Conservation (phyloP, 2,888 invertebrate genomes). For the Dryobotodes eremita region DNA sequence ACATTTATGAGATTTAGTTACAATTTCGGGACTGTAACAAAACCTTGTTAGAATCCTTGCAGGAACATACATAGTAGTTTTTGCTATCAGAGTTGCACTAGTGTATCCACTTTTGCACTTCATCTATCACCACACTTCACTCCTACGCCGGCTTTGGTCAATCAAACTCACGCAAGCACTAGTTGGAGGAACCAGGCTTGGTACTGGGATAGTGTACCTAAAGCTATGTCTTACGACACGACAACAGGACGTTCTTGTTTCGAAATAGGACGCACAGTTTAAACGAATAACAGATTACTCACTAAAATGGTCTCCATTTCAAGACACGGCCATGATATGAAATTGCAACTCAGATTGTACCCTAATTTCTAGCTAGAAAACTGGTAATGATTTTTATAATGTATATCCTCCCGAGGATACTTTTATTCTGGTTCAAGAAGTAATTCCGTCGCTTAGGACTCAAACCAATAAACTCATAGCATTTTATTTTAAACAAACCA, state of each 20-base stretch:
- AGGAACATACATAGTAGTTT: slow-evolving; percentile 13
- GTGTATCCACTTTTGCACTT: slow-evolving; percentile 31
- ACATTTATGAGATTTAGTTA: not conserved
- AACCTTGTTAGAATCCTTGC: not conserved
- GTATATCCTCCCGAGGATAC: not conserved
- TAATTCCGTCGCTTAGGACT: not conserved
- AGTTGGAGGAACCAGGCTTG: slow-evolving; percentile 23
- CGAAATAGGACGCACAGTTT: slow-evolving; percentile 1
- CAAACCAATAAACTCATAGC: not conserved
- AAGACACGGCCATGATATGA: not conserved
- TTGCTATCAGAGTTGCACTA: slow-evolving; percentile 7
- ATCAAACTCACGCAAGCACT: slow-evolving; percentile 42
- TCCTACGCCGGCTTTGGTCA: slow-evolving; percentile 53
- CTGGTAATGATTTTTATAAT: too few relatives aligned
- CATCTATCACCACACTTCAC: slow-evolving; percentile 54
- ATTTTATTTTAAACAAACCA: not conserved
- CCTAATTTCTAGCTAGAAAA: not conserved
- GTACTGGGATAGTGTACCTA: slow-evolving; percentile 7
- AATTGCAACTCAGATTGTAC: not conserved
- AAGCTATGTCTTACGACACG: slow-evolving; percentile 15
- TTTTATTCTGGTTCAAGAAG: not conserved
- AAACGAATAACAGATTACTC: not conserved
- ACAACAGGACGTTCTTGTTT: slow-evolving; percentile 11
- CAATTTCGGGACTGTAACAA: not conserved
- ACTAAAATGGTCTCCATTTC: not conserved